These are phyloP conservation scores for Phyllostomus discolor DNA, from an alignment of 2,113 vertebrate genomes.

Conservation along the genomic window DNA sequence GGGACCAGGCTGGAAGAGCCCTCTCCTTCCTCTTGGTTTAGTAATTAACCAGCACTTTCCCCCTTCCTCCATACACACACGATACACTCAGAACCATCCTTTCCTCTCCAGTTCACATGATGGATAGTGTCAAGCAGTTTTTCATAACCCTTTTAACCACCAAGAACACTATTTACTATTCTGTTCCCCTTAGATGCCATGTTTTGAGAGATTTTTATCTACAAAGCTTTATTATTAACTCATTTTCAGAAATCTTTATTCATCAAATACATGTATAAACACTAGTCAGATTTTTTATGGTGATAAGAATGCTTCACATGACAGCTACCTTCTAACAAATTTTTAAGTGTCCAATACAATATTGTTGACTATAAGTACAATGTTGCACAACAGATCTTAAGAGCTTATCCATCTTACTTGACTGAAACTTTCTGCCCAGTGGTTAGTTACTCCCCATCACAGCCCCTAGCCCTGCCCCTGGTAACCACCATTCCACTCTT, in stretches of 20 bases:
- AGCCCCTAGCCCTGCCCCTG: neutral
- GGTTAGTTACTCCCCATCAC: neutral
- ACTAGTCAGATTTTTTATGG: neutral
- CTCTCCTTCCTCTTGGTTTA: neutral
- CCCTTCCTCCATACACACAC: neutral
- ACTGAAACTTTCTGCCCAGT: neutral
- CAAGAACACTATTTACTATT: neutral
- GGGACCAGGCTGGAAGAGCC: neutral
- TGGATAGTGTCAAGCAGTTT: neutral
- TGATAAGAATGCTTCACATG: neutral
- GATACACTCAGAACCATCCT: neutral
- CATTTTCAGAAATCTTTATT: neutral
- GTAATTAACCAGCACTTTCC: neutral
- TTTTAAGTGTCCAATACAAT: neutral
- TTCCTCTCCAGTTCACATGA: neutral
- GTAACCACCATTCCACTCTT: neutral
- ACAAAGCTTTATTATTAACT: neutral
- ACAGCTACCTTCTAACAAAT: neutral
- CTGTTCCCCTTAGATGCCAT: neutral
- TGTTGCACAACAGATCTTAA: neutral
- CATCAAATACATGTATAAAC: neutral
- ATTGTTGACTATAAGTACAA: neutral
- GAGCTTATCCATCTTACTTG: neutral
- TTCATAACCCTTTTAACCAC: neutral
- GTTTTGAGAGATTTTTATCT: constrained; percentile 3